Percentiles rank a stretch among this genome's conserved stretches.
phyloP scores from a whole-genome alignment of 2,888 invertebrate genomes.

The Dicycla oo region DNA sequence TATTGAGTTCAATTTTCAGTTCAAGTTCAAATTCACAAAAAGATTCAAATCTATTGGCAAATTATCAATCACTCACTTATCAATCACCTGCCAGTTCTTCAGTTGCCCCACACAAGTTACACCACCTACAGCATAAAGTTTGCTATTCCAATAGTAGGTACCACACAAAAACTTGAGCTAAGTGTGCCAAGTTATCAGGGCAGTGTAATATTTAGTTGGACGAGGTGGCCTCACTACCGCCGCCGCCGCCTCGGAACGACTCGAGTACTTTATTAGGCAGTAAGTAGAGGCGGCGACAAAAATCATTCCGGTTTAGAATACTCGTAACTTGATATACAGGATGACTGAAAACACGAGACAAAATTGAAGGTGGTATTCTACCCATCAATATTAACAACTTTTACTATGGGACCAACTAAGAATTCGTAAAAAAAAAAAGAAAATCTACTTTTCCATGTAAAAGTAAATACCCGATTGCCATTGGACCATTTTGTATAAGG shows the following conservation, averaged over 20 bases:
- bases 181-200: constrained; percentile 53
- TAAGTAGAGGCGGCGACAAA: constrained; percentile 50
- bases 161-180: constrained; percentile 32
- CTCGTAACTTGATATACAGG: too few species aligned
- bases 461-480: too few species aligned
- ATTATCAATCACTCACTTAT: too few species aligned
- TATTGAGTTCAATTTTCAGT: too few species aligned
- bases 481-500: too few species aligned
- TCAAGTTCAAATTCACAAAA: too few species aligned
- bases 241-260: constrained; percentile 34
- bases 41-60: not conserved
- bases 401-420: too few species aligned
- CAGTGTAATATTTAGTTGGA: constrained; percentile 58
- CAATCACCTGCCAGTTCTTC: not conserved
- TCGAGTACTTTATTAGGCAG: constrained; percentile 56
- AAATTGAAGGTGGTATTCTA: too few species aligned
- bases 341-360: too few species aligned
- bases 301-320: constrained; percentile 16
- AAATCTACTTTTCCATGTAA: too few species aligned
- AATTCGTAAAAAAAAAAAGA: too few species aligned
- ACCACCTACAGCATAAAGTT: constrained; percentile 13
- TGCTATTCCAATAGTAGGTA: constrained; percentile 1
- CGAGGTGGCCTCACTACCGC: constrained; percentile 37
- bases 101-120: not conserved
- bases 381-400: too few species aligned